Evolutionary conservation across 1,140 invertebrate species (phyloP), one percentile per base, ranked within the genome.

Genomic region (Sinonovacula constricta): DNA sequence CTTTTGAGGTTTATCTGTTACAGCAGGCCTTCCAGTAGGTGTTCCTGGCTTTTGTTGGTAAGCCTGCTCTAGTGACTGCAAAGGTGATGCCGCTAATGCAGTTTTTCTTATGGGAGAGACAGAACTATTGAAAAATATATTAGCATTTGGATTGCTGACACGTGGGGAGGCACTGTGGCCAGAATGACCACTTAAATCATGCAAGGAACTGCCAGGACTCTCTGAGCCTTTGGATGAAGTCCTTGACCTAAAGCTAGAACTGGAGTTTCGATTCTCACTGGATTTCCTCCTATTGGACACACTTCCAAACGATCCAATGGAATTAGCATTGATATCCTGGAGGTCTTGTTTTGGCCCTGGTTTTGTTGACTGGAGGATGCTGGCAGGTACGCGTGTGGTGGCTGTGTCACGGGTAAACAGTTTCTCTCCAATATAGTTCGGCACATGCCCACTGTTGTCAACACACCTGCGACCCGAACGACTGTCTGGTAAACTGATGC

Each of bases 381-480:
- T 83, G 5, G 85, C 84, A n/a, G 89, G 83, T 7, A 90, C 82
- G 30, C 89, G 79, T 5, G 88, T 90, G 0, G 87, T 89, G 2
- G 84, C 86, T 22, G 88, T 90, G 72, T 91, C 86, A 36, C 86
- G 85, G 0, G 87, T 89, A 70, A 91, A 91, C 31, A 91, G 59
- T 78, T 91, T 91, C 77, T 91, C 90, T 10, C 90, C 90, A 10
- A 83, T 54, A 78, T 88, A 85, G 0, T 69, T 30, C 45, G 59
- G 62, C 39, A 68, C 22, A 45, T 45, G 39, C 30, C 67, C 28
- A 36, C 78, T 65, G 59, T 67, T 69, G 72, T 78, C 71, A 51
- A 62, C 39, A 28, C 51, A 76, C 22, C 66, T 49, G 45, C 63
- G 51, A 14, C 59, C 79, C 60, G 79, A 80, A 7, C 54, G 63